Conservation (phyloP, 2,888 invertebrate species). For the Trissolcus brochymenae region DNA sequence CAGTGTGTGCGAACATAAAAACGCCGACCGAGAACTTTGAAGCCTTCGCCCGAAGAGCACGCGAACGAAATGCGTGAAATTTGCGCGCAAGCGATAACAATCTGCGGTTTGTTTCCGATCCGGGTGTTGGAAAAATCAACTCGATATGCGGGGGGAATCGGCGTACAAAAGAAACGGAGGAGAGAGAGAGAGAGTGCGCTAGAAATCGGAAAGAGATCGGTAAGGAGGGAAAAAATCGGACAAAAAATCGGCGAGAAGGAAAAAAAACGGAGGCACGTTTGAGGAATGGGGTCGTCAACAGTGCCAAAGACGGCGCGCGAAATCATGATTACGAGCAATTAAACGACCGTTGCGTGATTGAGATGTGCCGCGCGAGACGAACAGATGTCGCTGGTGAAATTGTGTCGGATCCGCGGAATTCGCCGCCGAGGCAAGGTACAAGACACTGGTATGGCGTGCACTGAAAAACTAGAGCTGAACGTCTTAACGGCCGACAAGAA, state of each 20-base stretch:
- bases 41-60: no score
- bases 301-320: neutral
- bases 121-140: constrained; percentile 5
- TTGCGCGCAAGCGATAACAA: constrained; percentile 55
- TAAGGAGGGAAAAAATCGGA: no score
- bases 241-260: no score
- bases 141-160: no score
- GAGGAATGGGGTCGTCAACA: neutral
- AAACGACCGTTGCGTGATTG: constrained; percentile 2
- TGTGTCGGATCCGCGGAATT: constrained; percentile 57
- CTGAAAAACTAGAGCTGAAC: constrained; percentile 74
- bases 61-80: constrained; percentile 43
- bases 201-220: no score
- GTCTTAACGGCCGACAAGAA: constrained; percentile 74
- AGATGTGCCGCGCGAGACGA: neutral
- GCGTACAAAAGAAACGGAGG: no score
- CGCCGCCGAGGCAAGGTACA: constrained; percentile 6
- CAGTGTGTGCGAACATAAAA: constrained; percentile 39
- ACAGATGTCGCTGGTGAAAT: constrained; percentile 58
- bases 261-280: no score
- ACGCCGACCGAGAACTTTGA: constrained; percentile 11
- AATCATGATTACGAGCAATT: neutral
- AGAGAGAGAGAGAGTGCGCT: no score
- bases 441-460: constrained; percentile 51
- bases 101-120: constrained; percentile 51